Conservation (phyloP, 2,888 invertebrate genomes). For the Epicampocera succincta region DNA sequence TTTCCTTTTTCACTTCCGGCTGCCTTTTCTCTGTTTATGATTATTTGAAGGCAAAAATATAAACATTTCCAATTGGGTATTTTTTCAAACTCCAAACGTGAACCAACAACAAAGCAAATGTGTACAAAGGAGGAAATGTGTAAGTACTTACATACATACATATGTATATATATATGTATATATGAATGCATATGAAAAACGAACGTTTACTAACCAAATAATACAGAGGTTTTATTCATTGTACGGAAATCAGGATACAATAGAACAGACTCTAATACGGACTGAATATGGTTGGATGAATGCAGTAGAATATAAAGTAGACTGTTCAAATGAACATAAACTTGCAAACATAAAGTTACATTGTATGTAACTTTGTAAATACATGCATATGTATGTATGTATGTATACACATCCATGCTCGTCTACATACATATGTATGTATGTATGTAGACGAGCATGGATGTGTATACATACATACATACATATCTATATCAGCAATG, state of each 20-base stretch:
- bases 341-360: constrained; percentile 12
- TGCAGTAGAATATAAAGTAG: constrained; percentile 52
- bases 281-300: constrained; percentile 55
- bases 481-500: constrained; percentile 23
- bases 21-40: no score
- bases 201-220: constrained; percentile 59
- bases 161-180: constrained; percentile 19
- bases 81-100: constrained; percentile 11
- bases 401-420: no score
- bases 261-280: constrained; percentile 58
- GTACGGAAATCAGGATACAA: constrained; percentile 68
- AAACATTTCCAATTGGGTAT: constrained; percentile 20
- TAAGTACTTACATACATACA: background rate
- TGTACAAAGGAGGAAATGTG: background rate
- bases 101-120: constrained; percentile 42
- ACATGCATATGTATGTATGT: background rate
- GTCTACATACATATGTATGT: background rate
- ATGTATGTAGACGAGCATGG: background rate
- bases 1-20: no score
- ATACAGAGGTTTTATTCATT: constrained; percentile 62
- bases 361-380: background rate
- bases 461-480: no score
- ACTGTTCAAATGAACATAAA: constrained; percentile 30
- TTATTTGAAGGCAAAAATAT: background rate
- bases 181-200: background rate